phyloP scores from a whole-genome alignment of 1,140 invertebrate species.

The Apis dorsata region DNA sequence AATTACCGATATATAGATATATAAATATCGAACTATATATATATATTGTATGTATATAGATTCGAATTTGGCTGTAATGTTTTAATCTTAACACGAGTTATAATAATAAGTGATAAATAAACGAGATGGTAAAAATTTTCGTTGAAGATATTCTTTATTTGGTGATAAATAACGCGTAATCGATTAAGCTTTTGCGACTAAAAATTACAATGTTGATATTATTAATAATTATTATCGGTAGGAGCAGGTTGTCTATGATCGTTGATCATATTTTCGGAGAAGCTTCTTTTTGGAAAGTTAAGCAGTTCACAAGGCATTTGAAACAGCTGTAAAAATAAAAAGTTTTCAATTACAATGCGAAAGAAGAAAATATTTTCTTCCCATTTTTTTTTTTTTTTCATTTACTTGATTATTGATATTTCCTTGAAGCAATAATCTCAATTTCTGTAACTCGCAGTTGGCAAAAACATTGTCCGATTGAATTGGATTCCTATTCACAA shows the following conservation, averaged over 20 bases:
- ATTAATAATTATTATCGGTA: constrained; percentile 31
- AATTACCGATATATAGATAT: no score
- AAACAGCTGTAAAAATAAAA: background rate
- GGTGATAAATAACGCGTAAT: background rate
- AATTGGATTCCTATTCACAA: constrained; percentile 8
- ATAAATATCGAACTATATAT: no score
- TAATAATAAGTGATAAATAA: background rate
- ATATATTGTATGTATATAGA: no score
- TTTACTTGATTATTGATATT: constrained; percentile 43
- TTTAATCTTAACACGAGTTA: background rate
- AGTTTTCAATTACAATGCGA: background rate
- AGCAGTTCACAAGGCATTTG: constrained; percentile 19
- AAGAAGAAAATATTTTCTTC: background rate
- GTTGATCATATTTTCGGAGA: background rate
- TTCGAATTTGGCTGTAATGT: no score
- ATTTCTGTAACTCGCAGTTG: constrained; percentile 35
- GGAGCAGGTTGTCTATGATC: background rate
- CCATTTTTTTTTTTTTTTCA: background rate
- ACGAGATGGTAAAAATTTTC: background rate
- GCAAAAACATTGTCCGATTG: constrained; percentile 36
- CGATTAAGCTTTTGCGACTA: background rate
- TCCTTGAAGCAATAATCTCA: constrained; percentile 52
- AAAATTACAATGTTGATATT: no score
- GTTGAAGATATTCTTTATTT: background rate
- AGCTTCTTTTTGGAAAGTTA: background rate